phyloP scores from a whole-genome alignment of 2,888 invertebrate genomes.

The Amiota communis region DNA sequence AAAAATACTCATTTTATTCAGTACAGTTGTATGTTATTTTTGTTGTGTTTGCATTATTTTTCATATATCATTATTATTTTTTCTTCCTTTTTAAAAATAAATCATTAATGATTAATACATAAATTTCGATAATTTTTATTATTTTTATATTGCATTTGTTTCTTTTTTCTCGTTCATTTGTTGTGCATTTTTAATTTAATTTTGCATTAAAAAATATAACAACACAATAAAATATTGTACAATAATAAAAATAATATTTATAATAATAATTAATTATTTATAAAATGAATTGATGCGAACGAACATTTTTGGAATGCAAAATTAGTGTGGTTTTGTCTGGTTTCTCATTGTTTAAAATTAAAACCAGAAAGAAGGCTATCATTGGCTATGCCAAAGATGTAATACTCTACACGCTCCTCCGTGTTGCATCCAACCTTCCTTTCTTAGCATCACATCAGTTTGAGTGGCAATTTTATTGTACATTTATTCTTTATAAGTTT shows the following conservation, averaged over 20 bases:
- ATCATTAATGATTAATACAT: slow-evolving; percentile 10
- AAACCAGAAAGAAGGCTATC: no score
- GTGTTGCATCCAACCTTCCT: no score
- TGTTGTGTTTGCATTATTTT: background rate
- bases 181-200: slow-evolving; percentile 1
- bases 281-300: no score
- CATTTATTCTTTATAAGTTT: no score
- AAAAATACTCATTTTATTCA: background rate
- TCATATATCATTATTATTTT: background rate
- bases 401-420: no score
- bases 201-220: slow-evolving; percentile 10
- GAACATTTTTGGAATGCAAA: no score
- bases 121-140: background rate
- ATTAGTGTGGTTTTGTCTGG: no score
- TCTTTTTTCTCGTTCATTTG: background rate
- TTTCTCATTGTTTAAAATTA: no score
- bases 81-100: background rate
- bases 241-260: background rate
- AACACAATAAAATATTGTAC: background rate
- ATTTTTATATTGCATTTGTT: background rate
- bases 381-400: no score
- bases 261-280: no score
- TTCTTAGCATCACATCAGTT: no score
- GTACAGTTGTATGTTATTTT: background rate
- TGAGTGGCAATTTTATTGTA: no score